These are phyloP conservation scores for Octomys mimax DNA, from an alignment of 2,797 vertebrate species.

Conservation along the genomic window DNA sequence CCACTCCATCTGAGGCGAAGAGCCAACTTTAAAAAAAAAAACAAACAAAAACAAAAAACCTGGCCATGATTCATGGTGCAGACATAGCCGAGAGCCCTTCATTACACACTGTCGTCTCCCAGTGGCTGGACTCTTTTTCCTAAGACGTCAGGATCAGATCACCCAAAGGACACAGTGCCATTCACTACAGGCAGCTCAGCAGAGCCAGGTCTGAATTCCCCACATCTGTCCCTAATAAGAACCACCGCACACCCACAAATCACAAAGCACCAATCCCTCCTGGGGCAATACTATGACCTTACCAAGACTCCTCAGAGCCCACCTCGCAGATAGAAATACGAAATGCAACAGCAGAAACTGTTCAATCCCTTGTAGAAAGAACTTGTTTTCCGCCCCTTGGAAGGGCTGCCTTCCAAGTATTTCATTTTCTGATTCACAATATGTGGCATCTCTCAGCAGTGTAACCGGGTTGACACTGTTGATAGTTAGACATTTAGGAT, in stretches of 20 bases:
- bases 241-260: background rate
- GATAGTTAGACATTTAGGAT: background rate
- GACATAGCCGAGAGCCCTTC: background rate
- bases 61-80: background rate
- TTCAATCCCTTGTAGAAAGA: background rate
- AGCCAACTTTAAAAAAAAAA: background rate
- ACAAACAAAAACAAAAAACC: too few species aligned
- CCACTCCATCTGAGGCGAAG: background rate
- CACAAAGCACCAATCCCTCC: background rate
- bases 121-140: rapidly evolving
- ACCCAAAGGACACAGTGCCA: background rate
- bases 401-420: background rate
- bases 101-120: background rate
- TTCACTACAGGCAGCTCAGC: background rate
- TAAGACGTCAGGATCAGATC: background rate
- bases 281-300: background rate
- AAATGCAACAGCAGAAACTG: background rate
- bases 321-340: background rate
- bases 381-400: background rate
- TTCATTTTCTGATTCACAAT: slow-evolving; percentile 19
- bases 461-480: background rate
- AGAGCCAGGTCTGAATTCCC: background rate
- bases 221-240: background rate
- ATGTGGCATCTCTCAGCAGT: background rate
- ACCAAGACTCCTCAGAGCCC: background rate